Base-by-base conservation (phyloP, 2,888 invertebrate species). In the Nomada ferruginata region DNA sequence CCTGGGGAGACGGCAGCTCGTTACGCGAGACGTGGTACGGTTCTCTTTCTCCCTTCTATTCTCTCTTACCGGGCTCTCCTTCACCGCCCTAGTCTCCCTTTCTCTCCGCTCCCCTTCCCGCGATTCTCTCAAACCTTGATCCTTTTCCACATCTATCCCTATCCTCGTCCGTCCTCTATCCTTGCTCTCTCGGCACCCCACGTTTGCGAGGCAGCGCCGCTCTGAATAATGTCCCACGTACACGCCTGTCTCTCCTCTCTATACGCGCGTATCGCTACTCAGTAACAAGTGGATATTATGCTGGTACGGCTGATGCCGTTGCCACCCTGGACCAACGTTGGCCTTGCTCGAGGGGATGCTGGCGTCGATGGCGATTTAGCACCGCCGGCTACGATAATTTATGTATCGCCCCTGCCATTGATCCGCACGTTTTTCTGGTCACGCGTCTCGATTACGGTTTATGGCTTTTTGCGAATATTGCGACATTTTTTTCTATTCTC, bases 1-100 rank as follows among this genome's bases (percentile, higher is more conserved):
- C 91, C 92, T 90, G 84, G 93, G 92, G 93, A 93, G 89, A 89
- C 90, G 89, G 92, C 92, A 93, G 93, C 93, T 93, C 93, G 93
- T 93, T 93, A 93, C 91, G 91, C 88, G 89, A 92, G 91, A 92
- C 92, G 91, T 91, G 91, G 89, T 90, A 88, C 91, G 88, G 89
- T 90, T 91, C 89, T 88, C 85, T 85, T 85, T 78, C 82, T 75
- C 83, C 85, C 83, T 87, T 79, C 83, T 88, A 76, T 80, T 85
- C 86, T 83, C 84, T 79, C 78, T 79, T 78, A 68, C 73, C 66
- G 64, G 72, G 50, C 47, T 79, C 76, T 79, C 77, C 61, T 79
- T 84, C 68, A n/a, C 64, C 68, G 42, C 69, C 42, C 75, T 69
- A 70, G 65, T 55, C 63, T 80, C 68, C 79, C 74, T 73, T 66